These are phyloP conservation scores for Globicephala melas DNA, from an alignment of 2,113 vertebrate genomes.

Conservation along the genomic window DNA sequence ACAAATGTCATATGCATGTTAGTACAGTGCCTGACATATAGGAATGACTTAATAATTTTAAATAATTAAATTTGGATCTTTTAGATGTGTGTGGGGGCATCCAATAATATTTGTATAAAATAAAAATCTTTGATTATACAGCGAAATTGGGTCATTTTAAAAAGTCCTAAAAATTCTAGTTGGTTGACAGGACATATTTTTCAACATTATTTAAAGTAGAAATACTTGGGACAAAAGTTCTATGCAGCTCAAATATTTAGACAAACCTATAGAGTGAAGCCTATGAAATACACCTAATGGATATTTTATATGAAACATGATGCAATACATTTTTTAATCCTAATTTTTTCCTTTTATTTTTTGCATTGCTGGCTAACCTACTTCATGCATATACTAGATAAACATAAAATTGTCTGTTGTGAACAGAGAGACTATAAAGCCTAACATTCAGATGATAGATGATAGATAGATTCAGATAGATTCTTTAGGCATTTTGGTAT, in stretches of 20 bases:
- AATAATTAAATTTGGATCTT: neutral
- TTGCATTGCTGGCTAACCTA: neutral
- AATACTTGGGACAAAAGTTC: neutral
- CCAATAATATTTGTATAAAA: neutral
- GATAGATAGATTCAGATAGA: too few species aligned
- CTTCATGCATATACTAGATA: neutral
- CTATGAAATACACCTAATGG: neutral
- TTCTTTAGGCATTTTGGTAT: neutral
- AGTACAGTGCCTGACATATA: neutral
- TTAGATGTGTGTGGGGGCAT: neutral
- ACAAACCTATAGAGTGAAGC: neutral
- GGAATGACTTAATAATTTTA: neutral
- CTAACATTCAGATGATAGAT: neutral
- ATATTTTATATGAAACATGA: neutral
- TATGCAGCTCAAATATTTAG: neutral
- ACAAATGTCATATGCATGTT: neutral
- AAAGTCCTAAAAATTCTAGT: neutral
- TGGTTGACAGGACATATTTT: neutral
- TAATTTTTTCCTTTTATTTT: neutral
- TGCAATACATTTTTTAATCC: neutral
- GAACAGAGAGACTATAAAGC: neutral
- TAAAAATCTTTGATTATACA: neutral
- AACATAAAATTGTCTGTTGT: neutral
- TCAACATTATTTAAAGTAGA: neutral
- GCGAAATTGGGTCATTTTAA: neutral